A percentile compares a stretch with the other conserved stretches of the same genome.
Evolutionary conservation across 2,888 invertebrate genomes (phyloP).

Genomic region (Pammene aurita): DNA sequence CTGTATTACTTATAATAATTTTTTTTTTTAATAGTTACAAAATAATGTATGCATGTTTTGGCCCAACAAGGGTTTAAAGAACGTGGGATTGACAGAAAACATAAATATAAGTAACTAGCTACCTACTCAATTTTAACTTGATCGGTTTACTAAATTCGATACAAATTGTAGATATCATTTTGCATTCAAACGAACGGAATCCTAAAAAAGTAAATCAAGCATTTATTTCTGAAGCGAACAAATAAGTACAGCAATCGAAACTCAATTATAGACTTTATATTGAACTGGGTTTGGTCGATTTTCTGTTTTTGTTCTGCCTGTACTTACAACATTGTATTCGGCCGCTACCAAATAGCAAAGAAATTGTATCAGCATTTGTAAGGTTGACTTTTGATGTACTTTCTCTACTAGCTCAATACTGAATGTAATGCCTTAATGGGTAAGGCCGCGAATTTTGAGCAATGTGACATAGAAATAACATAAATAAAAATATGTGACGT

Average conservation of each 20-base stretch:
- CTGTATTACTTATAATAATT: too few relatives aligned
- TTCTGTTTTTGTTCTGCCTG: not conserved
- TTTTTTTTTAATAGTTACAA: too few relatives aligned
- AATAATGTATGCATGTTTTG: too few relatives aligned
- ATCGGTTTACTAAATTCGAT: too few relatives aligned
- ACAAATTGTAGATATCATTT: too few relatives aligned
- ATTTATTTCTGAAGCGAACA: not conserved
- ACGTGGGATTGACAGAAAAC: too few relatives aligned
- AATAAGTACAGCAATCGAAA: not conserved
- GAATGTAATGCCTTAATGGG: not conserved
- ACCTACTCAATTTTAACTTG: too few relatives aligned
- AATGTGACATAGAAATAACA: not conserved
- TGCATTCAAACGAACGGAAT: not conserved
- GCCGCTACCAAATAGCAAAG: conserved; percentile 11
- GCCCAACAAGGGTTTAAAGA: too few relatives aligned
- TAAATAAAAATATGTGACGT: too few relatives aligned
- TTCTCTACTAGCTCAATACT: not conserved
- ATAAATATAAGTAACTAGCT: too few relatives aligned
- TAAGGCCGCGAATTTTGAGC: too few relatives aligned
- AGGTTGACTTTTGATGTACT: conserved; percentile 17
- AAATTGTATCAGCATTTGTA: conserved; percentile 20
- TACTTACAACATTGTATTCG: not conserved
- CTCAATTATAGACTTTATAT: not conserved
- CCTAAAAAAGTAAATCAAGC: not conserved
- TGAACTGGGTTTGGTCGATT: not conserved